These are phyloP conservation scores for Chelonus insularis DNA, from an alignment of 1,140 invertebrate species.

Conservation along the genomic window DNA sequence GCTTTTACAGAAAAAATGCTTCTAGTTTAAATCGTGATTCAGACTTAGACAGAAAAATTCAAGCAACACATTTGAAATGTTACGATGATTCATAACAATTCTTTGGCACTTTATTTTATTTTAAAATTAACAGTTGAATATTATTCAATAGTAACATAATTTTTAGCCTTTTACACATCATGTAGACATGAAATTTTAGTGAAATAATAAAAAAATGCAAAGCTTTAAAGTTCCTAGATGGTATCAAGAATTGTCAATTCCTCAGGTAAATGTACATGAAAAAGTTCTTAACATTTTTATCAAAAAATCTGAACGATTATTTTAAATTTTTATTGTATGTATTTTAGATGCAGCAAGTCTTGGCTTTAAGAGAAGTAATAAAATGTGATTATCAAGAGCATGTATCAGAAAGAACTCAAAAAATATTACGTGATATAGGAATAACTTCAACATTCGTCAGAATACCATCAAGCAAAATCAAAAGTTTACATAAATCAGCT, in stretches of 20 bases:
- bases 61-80: constrained; percentile 34
- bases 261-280: constrained; percentile 42
- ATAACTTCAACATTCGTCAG: constrained; percentile 43
- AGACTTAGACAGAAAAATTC: constrained; percentile 37
- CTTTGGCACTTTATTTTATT: too few relatives aligned
- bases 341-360: constrained; percentile 23
- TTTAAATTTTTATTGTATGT: too few relatives aligned
- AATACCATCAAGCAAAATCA: constrained; percentile 38
- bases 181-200: neutral
- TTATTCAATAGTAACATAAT: constrained; percentile 14
- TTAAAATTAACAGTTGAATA: too few relatives aligned
- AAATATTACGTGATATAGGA: constrained; percentile 41
- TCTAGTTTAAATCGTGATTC: constrained; percentile 40
- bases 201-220: constrained; percentile 5
- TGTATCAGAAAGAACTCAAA: constrained; percentile 39
- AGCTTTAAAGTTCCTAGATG: constrained; percentile 40
- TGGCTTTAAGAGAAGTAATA: constrained; percentile 43
- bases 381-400: constrained; percentile 43
- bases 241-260: constrained; percentile 52
- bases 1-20: constrained; percentile 39
- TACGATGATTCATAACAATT: constrained; percentile 23
- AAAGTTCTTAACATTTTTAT: too few relatives aligned
- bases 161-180: neutral
- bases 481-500: constrained; percentile 33
- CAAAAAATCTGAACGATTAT: too few relatives aligned